A percentile compares a stretch with the other conserved stretches of the same genome.
Conservation (phyloP, 2,113 vertebrate genomes). For the Rhipidura dahli region DNA sequence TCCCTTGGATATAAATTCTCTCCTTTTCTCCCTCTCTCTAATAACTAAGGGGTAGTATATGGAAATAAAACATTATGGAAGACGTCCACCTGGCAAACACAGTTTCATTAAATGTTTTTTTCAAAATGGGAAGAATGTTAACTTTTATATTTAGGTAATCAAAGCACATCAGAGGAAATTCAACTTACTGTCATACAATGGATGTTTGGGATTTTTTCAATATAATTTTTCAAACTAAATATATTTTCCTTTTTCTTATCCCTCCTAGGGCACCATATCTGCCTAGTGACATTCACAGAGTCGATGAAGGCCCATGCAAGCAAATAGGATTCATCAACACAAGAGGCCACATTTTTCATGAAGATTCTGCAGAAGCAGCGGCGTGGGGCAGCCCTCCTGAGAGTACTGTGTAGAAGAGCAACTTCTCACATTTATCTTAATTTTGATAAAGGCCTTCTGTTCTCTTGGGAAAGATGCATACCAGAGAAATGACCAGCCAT, state of each 20-base stretch:
- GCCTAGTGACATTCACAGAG: neutral
- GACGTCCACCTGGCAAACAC: neutral
- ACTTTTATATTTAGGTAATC: neutral
- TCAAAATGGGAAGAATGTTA: neutral
- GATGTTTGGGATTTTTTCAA: neutral
- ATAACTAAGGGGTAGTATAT: neutral
- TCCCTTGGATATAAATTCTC: neutral
- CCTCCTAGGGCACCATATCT: neutral
- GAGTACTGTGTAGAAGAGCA: neutral
- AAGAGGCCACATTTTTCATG: neutral
- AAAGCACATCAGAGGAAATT: neutral
- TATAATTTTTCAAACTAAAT: neutral
- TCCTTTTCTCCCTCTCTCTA: neutral
- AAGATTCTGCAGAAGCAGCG: neutral
- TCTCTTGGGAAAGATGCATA: neutral
- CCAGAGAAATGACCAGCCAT: neutral
- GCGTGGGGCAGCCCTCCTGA: neutral
- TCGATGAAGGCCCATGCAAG: neutral
- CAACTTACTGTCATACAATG: neutral
- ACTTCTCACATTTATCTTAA: neutral
- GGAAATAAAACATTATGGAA: neutral
- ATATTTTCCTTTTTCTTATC: neutral
- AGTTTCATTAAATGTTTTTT: neutral
- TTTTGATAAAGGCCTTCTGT: neutral
- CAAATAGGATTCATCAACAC: neutral